Evolutionary conservation across 37 sponge, comb jelly and placozoan genomes (phyloP).

Genomic region (Chondrosia reniformis): DNA sequence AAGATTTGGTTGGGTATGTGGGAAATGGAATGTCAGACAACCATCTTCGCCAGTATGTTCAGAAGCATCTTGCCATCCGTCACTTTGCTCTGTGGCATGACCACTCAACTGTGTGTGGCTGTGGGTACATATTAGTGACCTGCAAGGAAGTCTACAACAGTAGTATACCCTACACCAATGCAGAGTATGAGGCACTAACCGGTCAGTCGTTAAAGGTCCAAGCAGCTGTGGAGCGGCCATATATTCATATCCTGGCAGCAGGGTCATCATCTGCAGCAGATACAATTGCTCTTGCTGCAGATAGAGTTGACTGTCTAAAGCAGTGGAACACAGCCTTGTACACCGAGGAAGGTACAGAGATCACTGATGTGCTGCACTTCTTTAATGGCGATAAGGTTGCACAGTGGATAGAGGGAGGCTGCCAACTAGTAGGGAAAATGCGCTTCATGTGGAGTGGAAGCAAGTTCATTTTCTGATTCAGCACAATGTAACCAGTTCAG

Average conservation of each 20-base stretch:
- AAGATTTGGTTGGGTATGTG: background rate
- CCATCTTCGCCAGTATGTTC: background rate
- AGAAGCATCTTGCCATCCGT: background rate
- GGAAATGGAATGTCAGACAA: background rate
- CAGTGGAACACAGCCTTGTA: background rate
- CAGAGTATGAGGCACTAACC: background rate
- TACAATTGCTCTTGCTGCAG: slow-evolving; percentile 10
- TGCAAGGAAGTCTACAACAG: slow-evolving; percentile 4
- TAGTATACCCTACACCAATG: slow-evolving; percentile 1
- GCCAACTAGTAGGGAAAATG: slow-evolving; percentile 33
- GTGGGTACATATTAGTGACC: background rate
- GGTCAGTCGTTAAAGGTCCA: slow-evolving; percentile 7
- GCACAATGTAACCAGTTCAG: background rate
- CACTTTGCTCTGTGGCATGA: slow-evolving; percentile 9
- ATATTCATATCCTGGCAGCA: slow-evolving; percentile 30
- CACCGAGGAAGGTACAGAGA: slow-evolving; percentile 5
- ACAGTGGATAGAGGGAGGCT: slow-evolving; percentile 36
- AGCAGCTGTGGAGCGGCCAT: slow-evolving; percentile 12
- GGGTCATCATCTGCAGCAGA: slow-evolving; percentile 31
- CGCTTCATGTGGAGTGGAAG: slow-evolving; percentile 22
- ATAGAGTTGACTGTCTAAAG: slow-evolving; percentile 29
- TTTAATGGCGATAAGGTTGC: slow-evolving; percentile 37
- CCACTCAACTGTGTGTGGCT: slow-evolving; percentile 14
- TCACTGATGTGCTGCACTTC: slow-evolving; percentile 22
- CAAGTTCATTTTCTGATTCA: background rate